Conservation (phyloP, 2,888 invertebrate genomes). For the Chaetogeoica ovagalla region DNA sequence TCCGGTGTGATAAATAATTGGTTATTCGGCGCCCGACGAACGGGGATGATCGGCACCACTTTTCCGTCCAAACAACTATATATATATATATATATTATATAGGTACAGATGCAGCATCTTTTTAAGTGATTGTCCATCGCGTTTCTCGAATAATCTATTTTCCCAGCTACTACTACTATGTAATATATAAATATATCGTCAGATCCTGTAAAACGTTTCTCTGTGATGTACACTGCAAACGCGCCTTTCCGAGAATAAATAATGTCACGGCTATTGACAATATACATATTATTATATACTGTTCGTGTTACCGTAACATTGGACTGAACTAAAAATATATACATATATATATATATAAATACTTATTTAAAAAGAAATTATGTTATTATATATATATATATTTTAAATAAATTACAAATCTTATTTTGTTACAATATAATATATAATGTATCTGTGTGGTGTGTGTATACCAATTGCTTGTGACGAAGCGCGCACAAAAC, state of each 20-base stretch:
- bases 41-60: slow-evolving; percentile 14
- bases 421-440: no score
- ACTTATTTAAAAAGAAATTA: background rate
- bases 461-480: no score
- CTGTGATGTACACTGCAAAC: background rate
- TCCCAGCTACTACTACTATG: background rate
- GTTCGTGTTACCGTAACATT: slow-evolving; percentile 1
- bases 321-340: background rate
- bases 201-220: slow-evolving; percentile 3
- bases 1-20: slow-evolving; percentile 28
- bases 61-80: slow-evolving; percentile 8
- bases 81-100: background rate
- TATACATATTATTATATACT: slow-evolving; percentile 3
- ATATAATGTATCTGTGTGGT: no score
- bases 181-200: background rate
- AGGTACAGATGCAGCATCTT: background rate
- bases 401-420: background rate
- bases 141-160: slow-evolving; percentile 33
- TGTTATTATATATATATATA: background rate
- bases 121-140: slow-evolving; percentile 37
- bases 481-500: no score
- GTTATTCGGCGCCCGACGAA: slow-evolving; percentile 36
- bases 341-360: background rate
- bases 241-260: background rate
- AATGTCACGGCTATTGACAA: background rate